A percentile compares a stretch with the other conserved stretches of the same genome.
Evolutionary conservation across 2,113 vertebrate species (phyloP).

Genomic region (Raja brachyura): DNA sequence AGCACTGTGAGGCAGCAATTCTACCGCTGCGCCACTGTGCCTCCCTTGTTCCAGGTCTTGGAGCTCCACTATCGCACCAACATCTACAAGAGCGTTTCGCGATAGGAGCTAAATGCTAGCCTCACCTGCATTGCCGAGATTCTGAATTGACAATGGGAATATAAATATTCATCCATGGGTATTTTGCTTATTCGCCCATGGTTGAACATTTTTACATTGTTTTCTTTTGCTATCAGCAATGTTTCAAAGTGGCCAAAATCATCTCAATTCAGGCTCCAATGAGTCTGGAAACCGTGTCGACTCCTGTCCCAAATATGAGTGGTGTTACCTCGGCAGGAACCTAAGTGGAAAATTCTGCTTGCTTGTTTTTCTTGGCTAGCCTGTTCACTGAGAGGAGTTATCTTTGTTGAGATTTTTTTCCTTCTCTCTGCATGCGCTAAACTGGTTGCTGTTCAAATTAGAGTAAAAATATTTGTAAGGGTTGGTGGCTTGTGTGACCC

Average conservation of each 20-base stretch:
- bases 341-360: neutral
- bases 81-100: too few relatives aligned
- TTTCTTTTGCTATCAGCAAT: conserved; percentile 5
- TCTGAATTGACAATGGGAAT: too few relatives aligned
- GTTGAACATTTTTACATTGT: neutral
- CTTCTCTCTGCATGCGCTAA: neutral
- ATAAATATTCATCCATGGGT: neutral
- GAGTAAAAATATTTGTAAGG: neutral
- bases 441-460: neutral
- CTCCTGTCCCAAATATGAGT: neutral
- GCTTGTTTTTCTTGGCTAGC: neutral
- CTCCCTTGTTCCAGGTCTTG: too few relatives aligned
- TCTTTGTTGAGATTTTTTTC: neutral
- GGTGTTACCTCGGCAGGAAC: neutral
- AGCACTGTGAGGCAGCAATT: too few relatives aligned
- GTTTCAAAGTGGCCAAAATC: neutral
- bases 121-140: too few relatives aligned
- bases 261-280: neutral
- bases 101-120: too few relatives aligned
- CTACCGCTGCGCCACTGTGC: too few relatives aligned
- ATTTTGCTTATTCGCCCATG: neutral
- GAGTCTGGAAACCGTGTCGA: neutral
- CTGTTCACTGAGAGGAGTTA: neutral
- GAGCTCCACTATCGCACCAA: too few relatives aligned
- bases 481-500: neutral